Evolutionary conservation across 2,797 vertebrate genomes (phyloP), one percentile per base, ranked within the genome.

Genomic region (Peromyscus eremicus): DNA sequence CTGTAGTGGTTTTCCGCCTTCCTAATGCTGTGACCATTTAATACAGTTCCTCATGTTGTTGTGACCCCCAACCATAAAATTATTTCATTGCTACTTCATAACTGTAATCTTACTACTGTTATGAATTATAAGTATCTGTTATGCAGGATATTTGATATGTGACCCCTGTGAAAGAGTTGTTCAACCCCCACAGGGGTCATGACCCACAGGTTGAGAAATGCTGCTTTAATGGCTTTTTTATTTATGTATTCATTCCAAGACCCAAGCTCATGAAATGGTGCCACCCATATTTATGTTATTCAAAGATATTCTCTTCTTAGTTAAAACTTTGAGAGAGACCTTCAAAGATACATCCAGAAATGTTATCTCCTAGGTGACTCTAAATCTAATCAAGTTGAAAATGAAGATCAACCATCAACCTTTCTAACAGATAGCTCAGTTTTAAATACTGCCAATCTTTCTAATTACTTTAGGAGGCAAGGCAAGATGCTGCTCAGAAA

Each of bases 381-480:
- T 73, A 88, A 57, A 73, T 73, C 16, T n/a, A 71, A 40, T 25
- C n/a, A 57, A 73, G 34, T 57, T 40, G 49, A 37, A 40, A 40
- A 37, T 87, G 84, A 52, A 19, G 16, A 73, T 37, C 49, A 40
- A 19, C 70, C n/a, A 21, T 57, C 68, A 40, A 14, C 57, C 27
- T 27, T 32, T 27, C 23, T 29, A 80, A 60, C 32, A 27, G 60
- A 34, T 46, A 60, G 46, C 46, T 89, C 16, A 75, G 43, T 90
- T 92, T 91, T 68, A 94, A 96, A 77, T 73, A 77, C 83, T 55
- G 6, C 46, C 14, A 75, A 5, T 91, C 27, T 76, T 91, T 89
- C 19, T 87, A 37, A 27, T 70, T 92, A 81, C 13, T 55, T 77
- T 57, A 43, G 34, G 77, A 92, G 12, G 40, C 71, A 90, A 76